phyloP scores from a whole-genome alignment of 2,888 invertebrate genomes.

The Ischnus inquisitorius region DNA sequence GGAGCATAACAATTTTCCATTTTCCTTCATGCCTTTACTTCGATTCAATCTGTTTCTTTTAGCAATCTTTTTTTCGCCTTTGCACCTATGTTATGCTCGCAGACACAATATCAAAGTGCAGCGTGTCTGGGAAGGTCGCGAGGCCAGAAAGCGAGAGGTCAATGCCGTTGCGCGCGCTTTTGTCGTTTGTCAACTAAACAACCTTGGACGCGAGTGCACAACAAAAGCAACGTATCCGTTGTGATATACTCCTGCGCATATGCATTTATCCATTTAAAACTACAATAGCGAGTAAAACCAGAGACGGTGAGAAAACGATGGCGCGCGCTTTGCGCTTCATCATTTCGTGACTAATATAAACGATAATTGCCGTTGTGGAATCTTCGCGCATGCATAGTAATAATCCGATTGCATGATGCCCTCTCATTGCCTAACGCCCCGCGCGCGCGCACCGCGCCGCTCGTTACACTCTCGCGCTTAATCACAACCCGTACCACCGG shows the following conservation, averaged over 20 bases:
- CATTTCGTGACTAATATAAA: slow-evolving; percentile 59
- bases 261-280: not conserved
- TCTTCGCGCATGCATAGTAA: slow-evolving; percentile 64
- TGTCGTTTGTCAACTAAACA: slow-evolving; percentile 27
- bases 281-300: not conserved
- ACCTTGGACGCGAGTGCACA: slow-evolving; percentile 9
- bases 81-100: not conserved
- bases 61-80: not conserved
- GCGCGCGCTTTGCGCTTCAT: slow-evolving; percentile 41
- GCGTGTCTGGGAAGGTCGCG: slow-evolving; percentile 8
- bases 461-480: slow-evolving; percentile 54
- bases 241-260: not conserved
- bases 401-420: slow-evolving; percentile 65
- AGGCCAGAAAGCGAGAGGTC: slow-evolving; percentile 16
- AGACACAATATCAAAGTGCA: slow-evolving; percentile 6
- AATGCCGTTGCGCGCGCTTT: slow-evolving; percentile 2
- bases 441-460: slow-evolving; percentile 22
- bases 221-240: not conserved
- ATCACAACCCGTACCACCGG: slow-evolving; percentile 53
- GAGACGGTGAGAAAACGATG: slow-evolving; percentile 40
- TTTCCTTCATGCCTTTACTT: too few species aligned
- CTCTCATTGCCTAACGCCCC: slow-evolving; percentile 37
- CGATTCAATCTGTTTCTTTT: too few species aligned
- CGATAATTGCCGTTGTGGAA: slow-evolving; percentile 59
- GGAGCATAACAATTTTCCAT: too few species aligned